phyloP scores from a whole-genome alignment of 2,113 vertebrate genomes.

The Ariopsis seemanni region DNA sequence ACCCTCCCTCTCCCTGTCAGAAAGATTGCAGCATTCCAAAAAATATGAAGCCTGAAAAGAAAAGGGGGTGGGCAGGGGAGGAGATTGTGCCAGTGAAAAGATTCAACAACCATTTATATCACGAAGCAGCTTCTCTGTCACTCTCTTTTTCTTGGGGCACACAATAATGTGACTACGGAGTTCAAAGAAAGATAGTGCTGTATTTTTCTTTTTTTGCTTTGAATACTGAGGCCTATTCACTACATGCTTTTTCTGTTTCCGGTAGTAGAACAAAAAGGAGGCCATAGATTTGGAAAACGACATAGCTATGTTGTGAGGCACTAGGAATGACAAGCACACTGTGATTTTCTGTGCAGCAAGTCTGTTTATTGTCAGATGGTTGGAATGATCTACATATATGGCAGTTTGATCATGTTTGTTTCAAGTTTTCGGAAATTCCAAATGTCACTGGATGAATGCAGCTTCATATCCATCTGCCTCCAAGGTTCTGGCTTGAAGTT shows the following conservation, averaged over 20 bases:
- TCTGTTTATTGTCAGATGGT: constrained; percentile 20
- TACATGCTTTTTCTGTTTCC: constrained; percentile 61
- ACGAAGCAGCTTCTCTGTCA: constrained; percentile 56
- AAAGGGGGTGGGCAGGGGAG: constrained; percentile 39
- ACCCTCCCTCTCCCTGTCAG: constrained; percentile 24
- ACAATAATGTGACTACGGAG: constrained; percentile 61
- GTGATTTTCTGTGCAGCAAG: constrained; percentile 40
- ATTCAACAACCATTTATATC: constrained; percentile 64
- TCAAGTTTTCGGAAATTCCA: constrained; percentile 20
- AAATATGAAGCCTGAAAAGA: constrained; percentile 44
- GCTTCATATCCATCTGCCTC: constrained; percentile 24
- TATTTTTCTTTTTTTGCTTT: constrained; percentile 59
- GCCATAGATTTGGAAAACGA: constrained; percentile 44
- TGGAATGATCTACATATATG: constrained; percentile 27
- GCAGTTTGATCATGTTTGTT: constrained; percentile 21
- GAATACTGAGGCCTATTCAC: constrained; percentile 72
- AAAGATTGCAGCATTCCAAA: constrained; percentile 39
- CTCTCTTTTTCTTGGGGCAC: constrained; percentile 65
- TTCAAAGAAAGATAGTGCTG: constrained; percentile 60
- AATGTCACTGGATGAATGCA: constrained; percentile 24
- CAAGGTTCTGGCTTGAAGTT: constrained; percentile 9
- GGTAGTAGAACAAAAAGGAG: constrained; percentile 49
- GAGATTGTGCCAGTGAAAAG: constrained; percentile 54
- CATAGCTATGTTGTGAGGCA: constrained; percentile 26
- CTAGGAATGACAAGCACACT: constrained; percentile 50